phyloP scores from a whole-genome alignment of 2,113 vertebrate genomes.

The Semnornis frantzii region DNA sequence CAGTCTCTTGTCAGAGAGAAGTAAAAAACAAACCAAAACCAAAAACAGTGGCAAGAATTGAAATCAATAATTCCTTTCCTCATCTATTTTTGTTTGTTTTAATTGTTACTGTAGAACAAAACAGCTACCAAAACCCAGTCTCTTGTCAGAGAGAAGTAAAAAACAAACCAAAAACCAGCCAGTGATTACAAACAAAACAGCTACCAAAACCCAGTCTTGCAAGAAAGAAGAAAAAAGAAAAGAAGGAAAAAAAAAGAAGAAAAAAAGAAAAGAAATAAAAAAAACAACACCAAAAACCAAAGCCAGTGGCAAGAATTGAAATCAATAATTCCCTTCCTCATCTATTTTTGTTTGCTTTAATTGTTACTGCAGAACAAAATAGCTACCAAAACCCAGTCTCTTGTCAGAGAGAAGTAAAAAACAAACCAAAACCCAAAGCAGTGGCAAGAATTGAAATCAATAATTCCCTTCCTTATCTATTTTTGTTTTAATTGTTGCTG shows the following conservation, averaged over 20 bases:
- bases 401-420: too few relatives aligned
- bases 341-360: not conserved
- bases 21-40: too few relatives aligned
- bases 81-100: too few relatives aligned
- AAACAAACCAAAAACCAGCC: too few relatives aligned
- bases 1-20: not conserved
- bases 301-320: not conserved
- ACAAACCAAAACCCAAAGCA: not conserved
- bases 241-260: not conserved
- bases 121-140: too few relatives aligned
- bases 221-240: too few relatives aligned
- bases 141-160: too few relatives aligned
- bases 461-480: not conserved
- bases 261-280: too few relatives aligned
- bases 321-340: not conserved
- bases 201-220: not conserved
- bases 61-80: too few relatives aligned
- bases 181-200: not conserved
- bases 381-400: not conserved
- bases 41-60: too few relatives aligned
- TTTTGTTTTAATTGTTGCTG: not conserved
- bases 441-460: conserved; percentile 16
- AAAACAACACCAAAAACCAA: not conserved
- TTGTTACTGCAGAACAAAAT: not conserved
- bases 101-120: too few relatives aligned